Conservation (phyloP, 2,113 vertebrate species). For the Phrynocephalus versicolor region DNA sequence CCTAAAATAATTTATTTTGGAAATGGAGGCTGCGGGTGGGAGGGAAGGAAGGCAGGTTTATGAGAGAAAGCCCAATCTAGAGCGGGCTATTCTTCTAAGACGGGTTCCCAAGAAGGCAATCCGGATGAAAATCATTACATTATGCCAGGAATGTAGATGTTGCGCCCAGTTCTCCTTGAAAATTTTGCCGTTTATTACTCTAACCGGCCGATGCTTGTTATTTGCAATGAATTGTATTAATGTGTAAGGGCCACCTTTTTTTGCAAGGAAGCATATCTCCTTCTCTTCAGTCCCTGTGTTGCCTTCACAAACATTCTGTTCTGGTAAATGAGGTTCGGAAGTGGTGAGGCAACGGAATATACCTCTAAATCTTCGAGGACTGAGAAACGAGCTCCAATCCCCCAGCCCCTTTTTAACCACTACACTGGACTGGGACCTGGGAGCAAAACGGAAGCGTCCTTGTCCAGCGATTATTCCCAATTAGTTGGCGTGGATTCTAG, state of each 20-base stretch:
- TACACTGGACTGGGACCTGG: neutral
- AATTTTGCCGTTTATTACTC: neutral
- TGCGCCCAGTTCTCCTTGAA: neutral
- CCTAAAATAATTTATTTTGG: neutral
- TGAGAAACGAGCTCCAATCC: neutral
- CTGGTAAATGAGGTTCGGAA: too few species aligned
- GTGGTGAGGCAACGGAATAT: too few species aligned
- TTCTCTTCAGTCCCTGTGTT: neutral
- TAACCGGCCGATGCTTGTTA: accelerated
- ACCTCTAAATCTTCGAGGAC: too few species aligned
- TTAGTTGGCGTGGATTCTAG: neutral
- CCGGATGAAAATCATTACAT: neutral
- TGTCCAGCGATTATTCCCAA: neutral
- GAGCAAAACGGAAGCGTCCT: neutral
- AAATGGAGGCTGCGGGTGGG: neutral
- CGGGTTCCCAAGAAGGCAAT: neutral
- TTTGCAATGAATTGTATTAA: neutral
- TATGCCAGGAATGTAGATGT: neutral
- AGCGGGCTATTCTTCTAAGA: neutral
- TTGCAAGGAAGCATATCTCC: neutral
- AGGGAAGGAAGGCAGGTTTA: too few species aligned
- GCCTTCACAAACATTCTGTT: neutral
- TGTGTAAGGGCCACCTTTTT: neutral
- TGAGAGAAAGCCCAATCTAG: neutral
- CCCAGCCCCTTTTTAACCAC: neutral